Conservation (phyloP, 2,113 vertebrate species). For the Burhinus oedicnemus region DNA sequence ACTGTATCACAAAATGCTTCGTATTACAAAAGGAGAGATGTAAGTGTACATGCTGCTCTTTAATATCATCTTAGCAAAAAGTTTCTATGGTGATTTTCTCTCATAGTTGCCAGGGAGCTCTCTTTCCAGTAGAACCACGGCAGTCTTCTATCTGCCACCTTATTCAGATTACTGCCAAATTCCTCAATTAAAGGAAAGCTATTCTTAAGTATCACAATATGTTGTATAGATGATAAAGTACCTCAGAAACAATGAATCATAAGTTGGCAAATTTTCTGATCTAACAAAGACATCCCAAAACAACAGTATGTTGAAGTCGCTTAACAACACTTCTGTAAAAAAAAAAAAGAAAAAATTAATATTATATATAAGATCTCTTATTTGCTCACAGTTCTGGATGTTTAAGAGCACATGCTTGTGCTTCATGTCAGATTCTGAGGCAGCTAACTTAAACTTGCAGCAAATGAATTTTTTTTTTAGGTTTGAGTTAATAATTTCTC, state of each 20-base stretch:
- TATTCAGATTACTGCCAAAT: neutral
- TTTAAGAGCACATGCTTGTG: neutral
- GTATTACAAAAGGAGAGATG: neutral
- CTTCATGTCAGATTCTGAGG: neutral
- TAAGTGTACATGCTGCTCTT: neutral
- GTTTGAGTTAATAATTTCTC: neutral
- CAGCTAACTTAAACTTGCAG: neutral
- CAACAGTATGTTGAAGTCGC: neutral
- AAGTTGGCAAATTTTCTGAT: neutral
- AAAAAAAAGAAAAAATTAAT: neutral
- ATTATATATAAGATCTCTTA: neutral
- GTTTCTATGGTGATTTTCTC: conserved; percentile 34
- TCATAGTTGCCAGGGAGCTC: neutral
- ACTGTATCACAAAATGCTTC: neutral
- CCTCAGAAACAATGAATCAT: neutral
- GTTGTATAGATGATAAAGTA: neutral
- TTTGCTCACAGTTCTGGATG: neutral
- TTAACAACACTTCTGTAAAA: neutral
- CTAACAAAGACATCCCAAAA: neutral
- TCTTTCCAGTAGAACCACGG: neutral
- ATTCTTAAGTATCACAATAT: neutral
- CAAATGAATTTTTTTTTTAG: neutral
- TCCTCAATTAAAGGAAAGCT: neutral
- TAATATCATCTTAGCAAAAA: neutral
- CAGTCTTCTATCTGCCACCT: neutral